These are phyloP conservation scores for Danio aesculapii DNA, from an alignment of 2,797 vertebrate genomes.

Conservation along the genomic window DNA sequence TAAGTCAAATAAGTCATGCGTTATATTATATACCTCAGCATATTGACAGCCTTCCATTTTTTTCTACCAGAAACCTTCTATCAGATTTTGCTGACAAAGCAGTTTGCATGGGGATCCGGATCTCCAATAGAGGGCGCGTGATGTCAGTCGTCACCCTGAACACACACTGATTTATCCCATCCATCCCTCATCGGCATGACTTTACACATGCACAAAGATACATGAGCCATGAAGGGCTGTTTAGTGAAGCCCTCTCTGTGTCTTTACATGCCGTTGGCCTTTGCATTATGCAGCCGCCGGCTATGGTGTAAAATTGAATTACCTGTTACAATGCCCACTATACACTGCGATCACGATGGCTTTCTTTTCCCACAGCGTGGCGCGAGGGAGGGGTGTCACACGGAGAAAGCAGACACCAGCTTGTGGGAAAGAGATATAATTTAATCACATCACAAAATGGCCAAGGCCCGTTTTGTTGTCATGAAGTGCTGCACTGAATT, in stretches of 20 bases:
- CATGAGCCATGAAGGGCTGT: slow-evolving; percentile 75
- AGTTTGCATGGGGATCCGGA: slow-evolving; percentile 14
- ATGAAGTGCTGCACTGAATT: slow-evolving; percentile 61
- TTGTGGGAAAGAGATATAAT: slow-evolving; percentile 72
- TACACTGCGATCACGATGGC: slow-evolving; percentile 68
- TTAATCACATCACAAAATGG: slow-evolving; percentile 69
- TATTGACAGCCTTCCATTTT: not conserved
- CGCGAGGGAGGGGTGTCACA: slow-evolving; percentile 63
- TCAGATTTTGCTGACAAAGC: slow-evolving; percentile 40
- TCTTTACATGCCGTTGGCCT: slow-evolving; percentile 56
- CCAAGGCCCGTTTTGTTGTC: slow-evolving; percentile 61
- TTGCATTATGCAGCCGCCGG: slow-evolving; percentile 70
- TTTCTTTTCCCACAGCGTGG: slow-evolving; percentile 78
- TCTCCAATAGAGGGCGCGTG: slow-evolving; percentile 55
- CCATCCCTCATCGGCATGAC: slow-evolving; percentile 53
- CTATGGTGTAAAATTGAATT: slow-evolving; percentile 85
- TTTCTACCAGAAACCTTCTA: not conserved
- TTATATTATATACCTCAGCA: too few species aligned
- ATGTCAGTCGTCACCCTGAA: slow-evolving; percentile 22
- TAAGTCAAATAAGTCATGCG: too few species aligned
- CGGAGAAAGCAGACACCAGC: slow-evolving; percentile 64
- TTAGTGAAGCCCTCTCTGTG: slow-evolving; percentile 64
- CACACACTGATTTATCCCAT: slow-evolving; percentile 35
- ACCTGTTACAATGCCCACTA: slow-evolving; percentile 76
- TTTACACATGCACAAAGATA: slow-evolving; percentile 77